Evolutionary conservation across 2,113 vertebrate genomes (phyloP), one percentile per base, ranked within the genome.

Genomic region (Semnornis frantzii): DNA sequence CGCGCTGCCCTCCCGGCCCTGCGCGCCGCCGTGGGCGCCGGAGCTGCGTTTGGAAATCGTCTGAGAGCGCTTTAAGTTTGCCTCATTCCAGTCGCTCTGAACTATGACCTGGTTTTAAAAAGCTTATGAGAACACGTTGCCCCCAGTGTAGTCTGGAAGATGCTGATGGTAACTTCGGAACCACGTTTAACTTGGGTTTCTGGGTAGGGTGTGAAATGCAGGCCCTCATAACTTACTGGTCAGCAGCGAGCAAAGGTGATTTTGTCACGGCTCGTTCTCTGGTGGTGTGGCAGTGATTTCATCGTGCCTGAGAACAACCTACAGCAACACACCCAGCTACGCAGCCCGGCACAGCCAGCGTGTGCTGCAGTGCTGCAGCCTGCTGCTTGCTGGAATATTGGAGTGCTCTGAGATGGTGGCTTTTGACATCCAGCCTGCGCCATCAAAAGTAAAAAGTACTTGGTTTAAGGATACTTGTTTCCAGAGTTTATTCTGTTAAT

Each of bases 321-420:
- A 5, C 3, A 55, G 73, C 39, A 10, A 2, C 12, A 18, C 37
- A 3, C 21, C 7, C 10, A 18, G 1, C 12, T 57, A 0, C 11
- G 2, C 4, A 9, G 23, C 6, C 24, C 2, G 2, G 59, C 30
- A 12, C 1, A 15, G 42, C 30, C 9, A 13, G 42, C 10, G 0
- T 2, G 13, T 12, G 1, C 50, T 52, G 50, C 6, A 0, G 19
- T 14, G 9, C 2, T 44, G 54, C 27, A 27, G 52, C 25, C 52
- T 55, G 25, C 52, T 27, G 11, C 7, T 31, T 4, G 15, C 10
- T 39, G 48, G 48, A 8, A 6, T 12, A 12, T 50, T 12, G 21
- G 48, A 52, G 50, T 13, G 50, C 55, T 66, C 44, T 7, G 46
- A 59, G 71, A 7, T 16, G 2, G 44, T 71, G 23, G 2, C 59